These are phyloP conservation scores for Macrosoma leucophasiata DNA, from an alignment of 2,888 invertebrate genomes.

Conservation along the genomic window DNA sequence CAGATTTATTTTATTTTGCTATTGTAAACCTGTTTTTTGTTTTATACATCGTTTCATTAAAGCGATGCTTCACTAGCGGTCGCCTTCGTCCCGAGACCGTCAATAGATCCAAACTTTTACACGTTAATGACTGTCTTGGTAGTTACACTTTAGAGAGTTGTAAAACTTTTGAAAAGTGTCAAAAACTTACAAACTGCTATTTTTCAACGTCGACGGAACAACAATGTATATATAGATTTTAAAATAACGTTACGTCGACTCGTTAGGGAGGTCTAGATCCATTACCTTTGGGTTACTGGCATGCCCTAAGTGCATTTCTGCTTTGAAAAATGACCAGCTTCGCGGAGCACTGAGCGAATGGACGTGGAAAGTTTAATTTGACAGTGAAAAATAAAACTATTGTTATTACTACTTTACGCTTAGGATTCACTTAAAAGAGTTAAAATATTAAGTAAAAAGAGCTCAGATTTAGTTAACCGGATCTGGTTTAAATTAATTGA, in stretches of 20 bases:
- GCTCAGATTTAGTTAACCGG: no score
- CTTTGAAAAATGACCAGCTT: constrained; percentile 6
- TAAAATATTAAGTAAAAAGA: no score
- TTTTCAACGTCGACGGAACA: constrained; percentile 36
- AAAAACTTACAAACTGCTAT: constrained; percentile 44
- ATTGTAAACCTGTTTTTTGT: constrained; percentile 13
- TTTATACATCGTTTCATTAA: constrained; percentile 11
- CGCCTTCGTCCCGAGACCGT: constrained; percentile 21
- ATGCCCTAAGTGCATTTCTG: constrained; percentile 5
- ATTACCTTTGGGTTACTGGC: constrained; percentile 14
- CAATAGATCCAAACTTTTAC: constrained; percentile 26
- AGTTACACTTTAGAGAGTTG: constrained; percentile 29
- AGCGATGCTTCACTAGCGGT: constrained; percentile 8
- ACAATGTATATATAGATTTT: constrained; percentile 29
- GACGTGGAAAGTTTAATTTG: constrained; percentile 6
- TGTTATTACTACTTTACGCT: no score
- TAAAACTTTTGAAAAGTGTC: constrained; percentile 35
- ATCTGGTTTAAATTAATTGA: no score
- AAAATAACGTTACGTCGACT: constrained; percentile 27
- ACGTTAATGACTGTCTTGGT: constrained; percentile 31
- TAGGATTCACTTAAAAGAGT: no score
- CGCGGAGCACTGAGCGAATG: constrained; percentile 5
- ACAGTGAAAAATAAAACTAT: no score
- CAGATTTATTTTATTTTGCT: constrained; percentile 46
- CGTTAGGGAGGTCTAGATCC: constrained; percentile 21